phyloP scores from a whole-genome alignment of 1,140 invertebrate species.

The Dysdera silvatica region DNA sequence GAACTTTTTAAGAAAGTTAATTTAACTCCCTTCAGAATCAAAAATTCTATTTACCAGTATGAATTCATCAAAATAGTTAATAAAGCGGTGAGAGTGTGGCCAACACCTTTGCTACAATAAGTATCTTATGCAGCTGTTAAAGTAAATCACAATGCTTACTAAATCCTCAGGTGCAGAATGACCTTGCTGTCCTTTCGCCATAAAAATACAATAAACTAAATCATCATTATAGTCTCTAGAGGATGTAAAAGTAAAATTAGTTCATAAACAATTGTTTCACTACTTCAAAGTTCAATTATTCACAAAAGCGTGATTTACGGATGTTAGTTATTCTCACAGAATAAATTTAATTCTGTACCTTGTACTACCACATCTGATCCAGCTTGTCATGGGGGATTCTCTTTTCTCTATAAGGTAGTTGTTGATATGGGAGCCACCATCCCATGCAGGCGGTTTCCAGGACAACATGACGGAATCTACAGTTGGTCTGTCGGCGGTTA shows the following conservation, averaged over 20 bases:
- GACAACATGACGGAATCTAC: conserved; percentile 57
- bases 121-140: no score
- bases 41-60: no score
- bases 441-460: conserved; percentile 88
- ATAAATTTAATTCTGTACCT: conserved; percentile 16
- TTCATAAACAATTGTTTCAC: neutral
- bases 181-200: no score
- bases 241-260: neutral
- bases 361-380: conserved; percentile 91
- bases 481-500: conserved; percentile 52
- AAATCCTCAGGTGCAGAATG: no score
- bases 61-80: no score
- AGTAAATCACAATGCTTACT: no score
- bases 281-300: neutral
- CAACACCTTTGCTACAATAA: no score
- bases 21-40: no score
- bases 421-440: conserved; percentile 88
- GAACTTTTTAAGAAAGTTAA: no score
- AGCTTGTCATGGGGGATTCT: conserved; percentile 83
- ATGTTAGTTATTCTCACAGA: neutral
- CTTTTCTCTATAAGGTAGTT: conserved; percentile 91
- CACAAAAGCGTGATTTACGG: neutral
- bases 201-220: no score
- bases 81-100: no score
- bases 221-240: no score